Conservation (phyloP, 2,888 invertebrate genomes). For the Archips xylosteana region DNA sequence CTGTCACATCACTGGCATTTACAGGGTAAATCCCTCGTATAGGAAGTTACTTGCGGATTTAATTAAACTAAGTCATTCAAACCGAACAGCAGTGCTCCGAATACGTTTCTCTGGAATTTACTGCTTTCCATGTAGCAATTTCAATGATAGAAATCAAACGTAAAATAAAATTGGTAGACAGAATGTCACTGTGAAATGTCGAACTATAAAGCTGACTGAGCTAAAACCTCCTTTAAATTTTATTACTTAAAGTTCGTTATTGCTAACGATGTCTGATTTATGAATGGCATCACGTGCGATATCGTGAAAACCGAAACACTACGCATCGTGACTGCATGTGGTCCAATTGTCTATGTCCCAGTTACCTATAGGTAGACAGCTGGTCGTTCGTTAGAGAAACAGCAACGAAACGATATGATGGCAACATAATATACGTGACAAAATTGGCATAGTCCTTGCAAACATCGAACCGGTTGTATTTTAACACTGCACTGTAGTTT, state of each 20-base stretch:
- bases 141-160: slow-evolving; percentile 41
- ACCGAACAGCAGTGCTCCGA: slow-evolving; percentile 71
- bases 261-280: slow-evolving; percentile 1
- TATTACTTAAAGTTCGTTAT: background rate
- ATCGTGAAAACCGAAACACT: slow-evolving; percentile 33
- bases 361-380: slow-evolving; percentile 10
- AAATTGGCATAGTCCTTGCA: background rate
- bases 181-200: slow-evolving; percentile 21
- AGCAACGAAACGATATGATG: background rate
- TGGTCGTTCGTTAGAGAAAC: background rate
- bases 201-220: background rate
- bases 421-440: background rate
- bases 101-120: slow-evolving; percentile 58
- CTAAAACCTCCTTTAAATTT: slow-evolving; percentile 1
- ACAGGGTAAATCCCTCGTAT: slow-evolving; percentile 56
- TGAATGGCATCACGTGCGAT: slow-evolving; percentile 24
- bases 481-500: no score
- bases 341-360: slow-evolving; percentile 35
- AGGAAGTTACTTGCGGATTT: slow-evolving; percentile 82
- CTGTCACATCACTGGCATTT: slow-evolving; percentile 55
- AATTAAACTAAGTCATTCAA: slow-evolving; percentile 82
- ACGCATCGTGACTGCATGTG: slow-evolving; percentile 39
- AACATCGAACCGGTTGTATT: no score
- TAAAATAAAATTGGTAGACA: slow-evolving; percentile 37
- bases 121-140: slow-evolving; percentile 37